These are phyloP conservation scores for Pluvialis apricaria DNA, from an alignment of 2,113 vertebrate genomes.

Conservation along the genomic window DNA sequence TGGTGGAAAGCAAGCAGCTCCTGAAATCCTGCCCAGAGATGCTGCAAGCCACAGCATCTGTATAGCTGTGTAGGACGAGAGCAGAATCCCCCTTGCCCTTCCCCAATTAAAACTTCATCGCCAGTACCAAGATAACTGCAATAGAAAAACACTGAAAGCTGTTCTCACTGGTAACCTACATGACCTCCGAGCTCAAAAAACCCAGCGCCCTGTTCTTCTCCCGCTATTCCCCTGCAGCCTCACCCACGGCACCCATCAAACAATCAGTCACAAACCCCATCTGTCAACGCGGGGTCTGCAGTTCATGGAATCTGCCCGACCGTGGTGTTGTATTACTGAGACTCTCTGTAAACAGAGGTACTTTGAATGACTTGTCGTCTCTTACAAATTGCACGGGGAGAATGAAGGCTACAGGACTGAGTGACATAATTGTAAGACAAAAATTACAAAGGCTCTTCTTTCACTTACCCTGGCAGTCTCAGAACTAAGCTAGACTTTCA, in stretches of 20 bases:
- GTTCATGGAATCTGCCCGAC: constrained; percentile 55
- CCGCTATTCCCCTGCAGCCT: background rate
- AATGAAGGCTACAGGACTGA: constrained; percentile 43
- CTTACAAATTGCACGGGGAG: constrained; percentile 25
- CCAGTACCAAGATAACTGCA: background rate
- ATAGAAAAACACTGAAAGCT: background rate
- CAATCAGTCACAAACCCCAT: constrained; percentile 49
- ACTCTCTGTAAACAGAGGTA: constrained; percentile 50
- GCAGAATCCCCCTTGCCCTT: background rate
- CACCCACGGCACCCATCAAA: constrained; percentile 41
- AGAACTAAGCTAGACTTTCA: constrained; percentile 30
- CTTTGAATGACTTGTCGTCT: constrained; percentile 58
- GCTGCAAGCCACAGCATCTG: background rate
- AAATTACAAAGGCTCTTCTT: constrained; percentile 46
- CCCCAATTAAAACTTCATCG: constrained; percentile 31
- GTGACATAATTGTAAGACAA: constrained; percentile 53
- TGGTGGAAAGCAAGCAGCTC: background rate
- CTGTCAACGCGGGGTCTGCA: constrained; percentile 51
- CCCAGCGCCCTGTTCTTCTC: background rate
- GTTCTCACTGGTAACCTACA: background rate
- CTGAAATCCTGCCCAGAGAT: background rate
- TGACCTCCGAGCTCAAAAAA: constrained; percentile 21
- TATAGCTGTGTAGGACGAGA: background rate
- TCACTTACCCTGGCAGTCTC: constrained; percentile 26
- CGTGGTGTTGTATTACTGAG: constrained; percentile 39